Conservation (phyloP, 2,888 invertebrate species). For the Parnassius orleans region DNA sequence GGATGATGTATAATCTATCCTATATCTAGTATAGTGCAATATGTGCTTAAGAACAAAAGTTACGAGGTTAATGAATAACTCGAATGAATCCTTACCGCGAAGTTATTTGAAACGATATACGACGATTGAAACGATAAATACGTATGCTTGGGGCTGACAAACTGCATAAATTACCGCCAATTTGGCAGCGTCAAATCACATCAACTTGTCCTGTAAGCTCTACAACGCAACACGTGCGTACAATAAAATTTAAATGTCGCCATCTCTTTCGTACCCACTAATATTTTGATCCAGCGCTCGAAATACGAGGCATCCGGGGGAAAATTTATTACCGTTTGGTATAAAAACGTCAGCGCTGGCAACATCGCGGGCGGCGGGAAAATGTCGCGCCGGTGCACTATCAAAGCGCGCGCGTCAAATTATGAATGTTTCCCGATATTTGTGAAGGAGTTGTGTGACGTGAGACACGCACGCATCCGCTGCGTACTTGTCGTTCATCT, state of each 20-base stretch:
- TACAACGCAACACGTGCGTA: slow-evolving; percentile 52
- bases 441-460: slow-evolving; percentile 72
- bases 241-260: slow-evolving; percentile 58
- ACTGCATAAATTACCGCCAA: slow-evolving; percentile 41
- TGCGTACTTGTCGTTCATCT: slow-evolving; percentile 35
- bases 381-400: slow-evolving; percentile 43
- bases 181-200: slow-evolving; percentile 48
- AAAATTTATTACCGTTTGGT: slow-evolving; percentile 58
- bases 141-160: slow-evolving; percentile 20
- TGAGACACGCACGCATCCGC: slow-evolving; percentile 66
- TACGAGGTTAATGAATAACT: slow-evolving; percentile 10
- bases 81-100: neutral
- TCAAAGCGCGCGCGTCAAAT: slow-evolving; percentile 70
- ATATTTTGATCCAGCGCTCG: slow-evolving; percentile 62
- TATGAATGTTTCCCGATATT: slow-evolving; percentile 73
- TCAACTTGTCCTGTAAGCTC: slow-evolving; percentile 42
- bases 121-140: too few species aligned
- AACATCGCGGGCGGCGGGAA: slow-evolving; percentile 44
- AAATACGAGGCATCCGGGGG: slow-evolving; percentile 63
- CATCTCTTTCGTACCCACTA: slow-evolving; percentile 40
- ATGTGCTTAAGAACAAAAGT: neutral
- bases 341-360: slow-evolving; percentile 69
- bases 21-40: too few species aligned
- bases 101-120: slow-evolving; percentile 3
- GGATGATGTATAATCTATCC: too few species aligned